Evolutionary conservation across 1,140 invertebrate species (phyloP), one percentile per base, ranked within the genome.

Genomic region (Calliphora vicina): DNA sequence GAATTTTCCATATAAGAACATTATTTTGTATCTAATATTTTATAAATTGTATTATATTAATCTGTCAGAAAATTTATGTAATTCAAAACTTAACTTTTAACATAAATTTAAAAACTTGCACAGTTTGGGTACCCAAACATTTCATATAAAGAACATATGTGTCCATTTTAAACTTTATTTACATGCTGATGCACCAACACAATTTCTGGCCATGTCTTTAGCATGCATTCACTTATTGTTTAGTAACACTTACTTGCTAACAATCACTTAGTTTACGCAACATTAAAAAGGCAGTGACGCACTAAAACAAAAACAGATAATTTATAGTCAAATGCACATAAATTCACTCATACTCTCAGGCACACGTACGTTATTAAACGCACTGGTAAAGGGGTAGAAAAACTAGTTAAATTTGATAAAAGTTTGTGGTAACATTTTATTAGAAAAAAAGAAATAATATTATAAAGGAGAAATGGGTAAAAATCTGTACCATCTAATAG

Each of bases 231-330:
- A 12, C 6, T 20, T 23, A 8, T 23, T 67, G 57, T 67, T n/a
- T 67, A 9, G 57, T 23, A 20, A 23, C 4, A 23, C 20, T 67
- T 10, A 67, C 20, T 67, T 10, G 25, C 50, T n/a, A 57, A 57
- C 29, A 78, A 20, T 78, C 10, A 43, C 35, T 23, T 4, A 78
- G 74, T 45, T 43, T 45, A 25, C 3, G 20, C 35, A 45, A 78
- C 74, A 78, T 43, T 23, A 43, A 78, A 78, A 43, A 25, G 74
- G 74, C 74, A 13, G 74, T 43, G 42, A 78, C 74, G 74, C 74
- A 78, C 42, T 45, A 78, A 20, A 43, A 78, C 35, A 25, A 43
- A 78, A 25, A 43, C 74, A 45, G 74, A 45, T 45, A 78, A 20
- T 67, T 67, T 67, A 67, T 67, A 67, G 61, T 12, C n/a, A 67